A percentile compares a stretch with the other conserved stretches of the same genome.
phyloP scores from a whole-genome alignment of 2,888 invertebrate genomes.

The Uropetala carovei region DNA sequence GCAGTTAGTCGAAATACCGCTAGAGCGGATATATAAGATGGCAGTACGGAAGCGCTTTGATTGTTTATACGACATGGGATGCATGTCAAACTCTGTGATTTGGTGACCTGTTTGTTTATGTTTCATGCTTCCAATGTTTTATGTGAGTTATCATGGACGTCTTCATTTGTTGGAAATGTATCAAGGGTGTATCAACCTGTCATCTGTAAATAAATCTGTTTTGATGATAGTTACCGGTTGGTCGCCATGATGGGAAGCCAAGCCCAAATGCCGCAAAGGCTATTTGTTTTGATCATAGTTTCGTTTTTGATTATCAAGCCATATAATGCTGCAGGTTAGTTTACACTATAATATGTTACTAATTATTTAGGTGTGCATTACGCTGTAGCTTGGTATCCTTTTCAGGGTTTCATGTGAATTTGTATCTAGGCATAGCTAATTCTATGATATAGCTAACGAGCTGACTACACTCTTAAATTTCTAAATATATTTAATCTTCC shows the following conservation, averaged over 20 bases:
- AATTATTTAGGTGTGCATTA: neutral
- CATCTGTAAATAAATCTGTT: slow-evolving; percentile 32
- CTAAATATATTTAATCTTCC: too few relatives aligned
- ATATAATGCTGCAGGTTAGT: slow-evolving; percentile 71
- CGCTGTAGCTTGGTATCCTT: neutral
- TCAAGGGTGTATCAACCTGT: slow-evolving; percentile 40
- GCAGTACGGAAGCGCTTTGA: neutral
- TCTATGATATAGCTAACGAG: too few relatives aligned
- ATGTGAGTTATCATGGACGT: slow-evolving; percentile 13
- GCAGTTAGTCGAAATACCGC: neutral
- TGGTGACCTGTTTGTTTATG: slow-evolving; percentile 7
- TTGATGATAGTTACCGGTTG: slow-evolving; percentile 60
- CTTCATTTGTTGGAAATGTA: slow-evolving; percentile 18
- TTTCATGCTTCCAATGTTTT: neutral
- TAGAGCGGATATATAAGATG: neutral
- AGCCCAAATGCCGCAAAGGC: slow-evolving; percentile 72
- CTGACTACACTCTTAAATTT: too few relatives aligned
- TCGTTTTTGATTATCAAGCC: slow-evolving; percentile 70
- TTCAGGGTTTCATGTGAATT: neutral
- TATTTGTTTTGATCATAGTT: slow-evolving; percentile 70
- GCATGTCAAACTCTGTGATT: neutral
- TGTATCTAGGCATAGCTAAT: neutral
- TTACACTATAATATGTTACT: neutral
- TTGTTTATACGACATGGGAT: slow-evolving; percentile 19
- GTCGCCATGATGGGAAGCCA: slow-evolving; percentile 73